Evolutionary conservation across 2,113 vertebrate species (phyloP), one percentile per base, ranked within the genome.

Genomic region (Pipra filicauda): DNA sequence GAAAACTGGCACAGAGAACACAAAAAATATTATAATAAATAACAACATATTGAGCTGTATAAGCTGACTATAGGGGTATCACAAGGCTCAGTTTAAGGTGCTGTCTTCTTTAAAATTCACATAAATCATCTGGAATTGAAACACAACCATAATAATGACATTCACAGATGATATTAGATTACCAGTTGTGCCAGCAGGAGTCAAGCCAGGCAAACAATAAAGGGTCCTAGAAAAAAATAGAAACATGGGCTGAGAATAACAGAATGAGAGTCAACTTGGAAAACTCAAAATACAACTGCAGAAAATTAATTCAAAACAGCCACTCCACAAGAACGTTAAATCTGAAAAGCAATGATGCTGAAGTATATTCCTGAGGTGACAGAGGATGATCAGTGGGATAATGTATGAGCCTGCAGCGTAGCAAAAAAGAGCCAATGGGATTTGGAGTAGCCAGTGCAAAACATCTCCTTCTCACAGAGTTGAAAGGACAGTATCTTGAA

Each of bases 261-360:
- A 88, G 88, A 92, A 87, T 35, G 52, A 90, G 52, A 94, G 58
- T 91, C 87, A 85, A 16, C 49, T 85, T 90, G 87, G 85, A 94
- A 93, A 92, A 80, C 39, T 80, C 51, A 66, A 96, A 71, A 88
- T 83, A 72, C 84, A 91, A 92, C 57, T 95, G 92, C 44, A 81
- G 78, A 89, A 92, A 88, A 88, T 80, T 79, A 93, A 85, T 83
- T 92, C 72, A 61, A 89, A 96, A 54, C 54, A 91, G 52, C 58
- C 39, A 48, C 15, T 57, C 62, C 71, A 35, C 22, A 64, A 74
- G 78, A 88, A 73, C 8, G 11, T 49, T 70, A 91, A 77, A 85
- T 90, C 72, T 88, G 70, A 69, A 93, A 88, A 95, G 49, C 37
- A 73, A 39, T 26, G 37, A 79, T 62, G 24, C 22, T 78, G 72